Evolutionary conservation across 1,140 invertebrate species (phyloP), one percentile per base, ranked within the genome.

Genomic region (Papilio xuthus): DNA sequence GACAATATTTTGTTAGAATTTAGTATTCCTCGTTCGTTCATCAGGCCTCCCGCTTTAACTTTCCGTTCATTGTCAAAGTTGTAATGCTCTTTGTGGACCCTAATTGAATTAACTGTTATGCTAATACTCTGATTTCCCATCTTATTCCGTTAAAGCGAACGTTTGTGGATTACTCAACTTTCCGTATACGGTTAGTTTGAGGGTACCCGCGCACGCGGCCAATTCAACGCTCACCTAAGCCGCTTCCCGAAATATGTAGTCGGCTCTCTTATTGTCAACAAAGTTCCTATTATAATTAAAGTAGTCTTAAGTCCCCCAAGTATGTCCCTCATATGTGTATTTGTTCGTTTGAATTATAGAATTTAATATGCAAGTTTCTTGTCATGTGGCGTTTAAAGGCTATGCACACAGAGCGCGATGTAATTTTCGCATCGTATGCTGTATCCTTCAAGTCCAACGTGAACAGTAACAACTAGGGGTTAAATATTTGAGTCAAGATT

Each of bases 31-130:
- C 85, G 86, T 83, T 92, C 93, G 92, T 93, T 93, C 83, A 90
- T 90, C 85, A 90, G 88, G 85, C 86, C 85, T 88, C 88, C 81
- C 20, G 87, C 86, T 89, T 89, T 87, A 92, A 94, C 89, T 93
- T 92, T 90, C 85, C 86, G 86, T 87, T 92, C 89, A 93, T 92
- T 92, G 90, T 93, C 90, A 94, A 94, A 94, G 91, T 94, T 93
- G 90, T 94, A 93, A 93, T 93, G 90, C 91, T 92, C 92, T 92
- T 92, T 93, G 91, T 94, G 89, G 87, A 88, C 87, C 90, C 90
- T 93, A 94, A 93, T 94, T 94, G 91, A 93, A 94, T 93, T 92
- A 86, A 89, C 91, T 92, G 92, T 94, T 93, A 94, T 94, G 92
- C 91, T 93, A 94, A 94, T 94, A 94, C 91, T 92, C 87, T 92